Conservation (phyloP, 1,140 invertebrate genomes). For the Asbolus verrucosus region DNA sequence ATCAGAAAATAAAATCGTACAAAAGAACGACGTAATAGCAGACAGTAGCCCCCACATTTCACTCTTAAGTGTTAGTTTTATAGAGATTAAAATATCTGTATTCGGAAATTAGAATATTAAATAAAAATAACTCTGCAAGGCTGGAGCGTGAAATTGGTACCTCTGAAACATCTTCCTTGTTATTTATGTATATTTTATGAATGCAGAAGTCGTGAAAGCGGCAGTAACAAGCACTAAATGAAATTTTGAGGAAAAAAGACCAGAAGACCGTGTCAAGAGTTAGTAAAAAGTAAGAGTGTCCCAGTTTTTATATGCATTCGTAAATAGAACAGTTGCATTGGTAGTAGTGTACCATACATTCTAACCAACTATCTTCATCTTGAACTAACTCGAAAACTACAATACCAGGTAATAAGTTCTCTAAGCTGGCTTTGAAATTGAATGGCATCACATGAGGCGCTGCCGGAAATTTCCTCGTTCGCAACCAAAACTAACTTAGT, state of each 20-base stretch:
- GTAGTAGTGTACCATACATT: background rate
- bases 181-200: slow-evolving; percentile 14
- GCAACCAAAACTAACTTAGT: slow-evolving; percentile 9
- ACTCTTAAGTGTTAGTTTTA: slow-evolving; percentile 13
- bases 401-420: slow-evolving; percentile 37
- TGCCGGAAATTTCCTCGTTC: slow-evolving; percentile 5
- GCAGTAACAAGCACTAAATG: slow-evolving; percentile 6
- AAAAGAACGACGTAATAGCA: slow-evolving; percentile 7
- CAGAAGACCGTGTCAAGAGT: background rate
- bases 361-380: background rate
- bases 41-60: slow-evolving; percentile 18
- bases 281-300: slow-evolving; percentile 1
- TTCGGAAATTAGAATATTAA: slow-evolving; percentile 6
- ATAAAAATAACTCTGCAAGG: background rate
- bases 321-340: background rate
- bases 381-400: no score
- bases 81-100: background rate
- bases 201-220: background rate
- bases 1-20: slow-evolving; percentile 41
- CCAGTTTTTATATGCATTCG: background rate
- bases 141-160: background rate
- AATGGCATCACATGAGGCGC: slow-evolving; percentile 30
- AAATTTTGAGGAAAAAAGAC: slow-evolving; percentile 9
- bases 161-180: background rate
- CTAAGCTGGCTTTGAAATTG: slow-evolving; percentile 41